phyloP scores from a whole-genome alignment of 1,140 invertebrate genomes.

The Xylocopa sonorina region DNA sequence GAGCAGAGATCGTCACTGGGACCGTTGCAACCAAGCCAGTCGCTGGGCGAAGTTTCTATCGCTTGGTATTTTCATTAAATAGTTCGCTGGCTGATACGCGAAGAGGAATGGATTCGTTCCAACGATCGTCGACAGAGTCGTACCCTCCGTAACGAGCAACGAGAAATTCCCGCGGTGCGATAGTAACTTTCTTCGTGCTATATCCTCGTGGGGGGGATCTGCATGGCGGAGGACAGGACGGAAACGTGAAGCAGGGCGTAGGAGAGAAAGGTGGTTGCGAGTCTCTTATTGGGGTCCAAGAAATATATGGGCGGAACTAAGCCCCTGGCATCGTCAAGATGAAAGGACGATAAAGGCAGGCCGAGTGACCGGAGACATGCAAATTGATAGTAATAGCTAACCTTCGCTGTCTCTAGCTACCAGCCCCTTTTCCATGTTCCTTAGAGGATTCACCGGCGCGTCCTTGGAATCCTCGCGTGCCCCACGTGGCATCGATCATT shows the following conservation, averaged over 20 bases:
- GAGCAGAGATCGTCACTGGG: no score
- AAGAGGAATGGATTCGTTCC: no score
- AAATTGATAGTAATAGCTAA: constrained; percentile 73
- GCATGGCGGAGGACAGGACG: no score
- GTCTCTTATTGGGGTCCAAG: constrained; percentile 64
- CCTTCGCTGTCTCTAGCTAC: constrained; percentile 57
- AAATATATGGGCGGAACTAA: constrained; percentile 70
- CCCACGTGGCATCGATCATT: constrained; percentile 65
- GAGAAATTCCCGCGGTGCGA: background rate
- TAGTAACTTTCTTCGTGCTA: constrained; percentile 43
- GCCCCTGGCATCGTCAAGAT: constrained; percentile 66
- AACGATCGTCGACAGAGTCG: background rate
- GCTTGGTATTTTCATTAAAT: no score
- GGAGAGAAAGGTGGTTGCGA: constrained; percentile 27
- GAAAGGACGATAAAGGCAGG: constrained; percentile 71
- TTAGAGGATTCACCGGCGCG: constrained; percentile 46
- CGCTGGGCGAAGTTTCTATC: no score
- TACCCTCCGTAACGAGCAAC: background rate
- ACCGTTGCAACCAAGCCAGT: no score
- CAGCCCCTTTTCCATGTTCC: constrained; percentile 50
- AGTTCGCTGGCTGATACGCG: no score
- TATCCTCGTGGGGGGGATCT: constrained; percentile 37
- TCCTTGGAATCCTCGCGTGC: constrained; percentile 61
- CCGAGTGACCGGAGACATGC: constrained; percentile 72
- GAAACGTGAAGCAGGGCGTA: no score